These are phyloP conservation scores for Lasioglossum albipes DNA, from an alignment of 1,140 invertebrate genomes.

Conservation along the genomic window DNA sequence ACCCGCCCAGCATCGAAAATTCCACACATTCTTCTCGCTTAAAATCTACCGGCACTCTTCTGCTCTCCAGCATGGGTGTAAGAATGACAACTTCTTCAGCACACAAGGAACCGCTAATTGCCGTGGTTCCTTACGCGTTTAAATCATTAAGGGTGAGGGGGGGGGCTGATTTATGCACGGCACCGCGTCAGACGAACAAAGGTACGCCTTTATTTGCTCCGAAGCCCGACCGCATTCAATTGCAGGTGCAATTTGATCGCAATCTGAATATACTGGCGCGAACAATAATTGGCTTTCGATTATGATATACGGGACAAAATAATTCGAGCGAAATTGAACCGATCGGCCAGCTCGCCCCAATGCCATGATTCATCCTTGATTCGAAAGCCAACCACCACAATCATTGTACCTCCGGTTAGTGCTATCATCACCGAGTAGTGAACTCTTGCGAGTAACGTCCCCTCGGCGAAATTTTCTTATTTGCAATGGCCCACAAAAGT, in stretches of 20 bases:
- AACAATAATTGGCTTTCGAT: conserved; percentile 59
- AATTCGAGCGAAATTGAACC: conserved; percentile 50
- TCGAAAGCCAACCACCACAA: conserved; percentile 2
- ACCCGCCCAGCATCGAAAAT: no score
- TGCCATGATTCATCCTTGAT: conserved; percentile 52
- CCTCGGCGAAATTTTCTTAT: conserved; percentile 15
- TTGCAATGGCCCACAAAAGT: not conserved
- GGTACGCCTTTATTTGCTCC: conserved; percentile 17
- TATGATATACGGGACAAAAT: conserved; percentile 59
- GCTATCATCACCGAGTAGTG: conserved; percentile 29
- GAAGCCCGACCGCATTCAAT: conserved; percentile 32
- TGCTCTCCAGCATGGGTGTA: not conserved
- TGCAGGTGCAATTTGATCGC: conserved; percentile 52
- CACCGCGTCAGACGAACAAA: not conserved
- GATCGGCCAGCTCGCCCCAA: not conserved
- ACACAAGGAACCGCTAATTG: conserved; percentile 32
- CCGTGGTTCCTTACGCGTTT: not conserved
- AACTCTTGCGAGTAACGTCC: conserved; percentile 26
- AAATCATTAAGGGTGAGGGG: not conserved
- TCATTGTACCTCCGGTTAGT: conserved; percentile 35
- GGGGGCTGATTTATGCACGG: conserved; percentile 13
- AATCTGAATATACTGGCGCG: conserved; percentile 16
- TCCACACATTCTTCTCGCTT: no score
- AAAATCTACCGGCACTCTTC: not conserved
- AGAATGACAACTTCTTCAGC: conserved; percentile 17